A percentile compares a stretch with the other conserved stretches of the same genome.
Conservation (phyloP, 1,140 invertebrate genomes). For the Drepana arcuata region DNA sequence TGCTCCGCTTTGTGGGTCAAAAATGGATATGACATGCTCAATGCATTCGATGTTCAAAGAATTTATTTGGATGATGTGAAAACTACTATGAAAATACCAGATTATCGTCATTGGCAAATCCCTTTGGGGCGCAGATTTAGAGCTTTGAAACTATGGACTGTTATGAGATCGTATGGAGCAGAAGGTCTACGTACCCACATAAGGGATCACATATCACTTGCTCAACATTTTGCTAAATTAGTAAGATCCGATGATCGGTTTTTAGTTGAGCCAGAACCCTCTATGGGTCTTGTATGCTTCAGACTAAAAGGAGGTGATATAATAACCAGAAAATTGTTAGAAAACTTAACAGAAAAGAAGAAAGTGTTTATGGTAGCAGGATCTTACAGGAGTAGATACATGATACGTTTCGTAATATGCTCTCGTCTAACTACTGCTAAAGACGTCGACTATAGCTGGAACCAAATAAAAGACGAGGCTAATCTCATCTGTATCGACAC, state of each 20-base stretch:
- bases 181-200: conserved; percentile 86
- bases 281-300: conserved; percentile 91
- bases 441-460: conserved; percentile 89
- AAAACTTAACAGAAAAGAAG: conserved; percentile 82
- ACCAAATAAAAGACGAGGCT: conserved; percentile 78
- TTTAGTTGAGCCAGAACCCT: conserved; percentile 80
- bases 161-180: conserved; percentile 87
- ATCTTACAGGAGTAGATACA: conserved; percentile 76
- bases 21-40: conserved; percentile 82
- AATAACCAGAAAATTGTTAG: conserved; percentile 82
- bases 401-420: conserved; percentile 90
- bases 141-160: conserved; percentile 96
- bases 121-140: conserved; percentile 91
- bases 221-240: conserved; percentile 82
- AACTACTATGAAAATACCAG: conserved; percentile 81
- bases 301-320: conserved; percentile 87
- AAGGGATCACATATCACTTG: conserved; percentile 81
- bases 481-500: conserved; percentile 29
- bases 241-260: conserved; percentile 82
- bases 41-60: conserved; percentile 94
- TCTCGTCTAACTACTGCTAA: conserved; percentile 77
- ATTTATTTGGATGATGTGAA: conserved; percentile 85
- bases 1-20: conserved; percentile 92
- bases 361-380: conserved; percentile 90
- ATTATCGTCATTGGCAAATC: conserved; percentile 97